Conservation (phyloP, 2,113 vertebrate genomes). For the Cyphomyrus plagiostoma region DNA sequence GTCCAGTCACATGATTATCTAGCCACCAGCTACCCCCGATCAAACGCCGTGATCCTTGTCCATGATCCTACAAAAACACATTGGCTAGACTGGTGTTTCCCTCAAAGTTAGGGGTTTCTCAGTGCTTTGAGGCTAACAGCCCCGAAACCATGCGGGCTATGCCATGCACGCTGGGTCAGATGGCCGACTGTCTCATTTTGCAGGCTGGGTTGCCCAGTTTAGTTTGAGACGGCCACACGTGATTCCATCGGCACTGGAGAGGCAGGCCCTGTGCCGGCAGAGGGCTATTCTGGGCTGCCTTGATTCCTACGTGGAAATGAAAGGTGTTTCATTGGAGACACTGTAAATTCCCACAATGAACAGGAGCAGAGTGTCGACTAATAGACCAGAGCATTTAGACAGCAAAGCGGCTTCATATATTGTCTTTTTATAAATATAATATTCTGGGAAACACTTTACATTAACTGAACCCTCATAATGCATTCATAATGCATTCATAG, state of each 20-base stretch:
- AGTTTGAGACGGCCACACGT: slow-evolving; percentile 15
- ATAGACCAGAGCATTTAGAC: neutral
- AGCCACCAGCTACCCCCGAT: neutral
- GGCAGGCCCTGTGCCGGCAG: neutral
- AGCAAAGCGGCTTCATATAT: neutral
- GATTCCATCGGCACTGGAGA: neutral
- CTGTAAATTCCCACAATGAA: neutral
- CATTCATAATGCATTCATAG: neutral
- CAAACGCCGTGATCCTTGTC: neutral
- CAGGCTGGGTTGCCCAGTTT: slow-evolving; percentile 38
- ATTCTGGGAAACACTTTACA: neutral
- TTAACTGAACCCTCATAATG: neutral
- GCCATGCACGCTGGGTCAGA: slow-evolving; percentile 32
- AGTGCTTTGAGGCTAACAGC: slow-evolving; percentile 29
- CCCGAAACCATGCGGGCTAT: slow-evolving; percentile 27
- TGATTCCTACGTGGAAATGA: neutral
- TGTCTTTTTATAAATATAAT: neutral
- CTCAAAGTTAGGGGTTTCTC: neutral
- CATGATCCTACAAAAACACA: neutral
- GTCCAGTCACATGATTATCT: neutral
- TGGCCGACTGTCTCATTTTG: slow-evolving; percentile 33
- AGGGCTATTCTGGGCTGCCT: neutral
- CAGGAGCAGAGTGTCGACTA: neutral
- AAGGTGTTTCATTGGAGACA: neutral
- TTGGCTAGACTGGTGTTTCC: neutral